Conservation (phyloP, 2,888 invertebrate species). For the Heliconius cydno region DNA sequence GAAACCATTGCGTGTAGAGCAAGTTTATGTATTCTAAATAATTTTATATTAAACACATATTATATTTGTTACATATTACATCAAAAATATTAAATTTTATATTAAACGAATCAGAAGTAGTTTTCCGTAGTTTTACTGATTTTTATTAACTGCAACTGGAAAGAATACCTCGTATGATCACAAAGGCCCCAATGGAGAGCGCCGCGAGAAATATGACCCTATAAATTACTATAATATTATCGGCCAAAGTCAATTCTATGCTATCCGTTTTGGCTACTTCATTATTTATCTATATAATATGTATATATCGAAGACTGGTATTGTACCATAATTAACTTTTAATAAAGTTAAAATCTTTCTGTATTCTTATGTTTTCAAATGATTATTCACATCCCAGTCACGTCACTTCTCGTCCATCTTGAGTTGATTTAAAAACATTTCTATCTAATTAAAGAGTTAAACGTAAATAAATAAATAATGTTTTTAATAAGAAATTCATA, state of each 20-base stretch:
- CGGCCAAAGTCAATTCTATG: conserved; percentile 47
- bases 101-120: not conserved
- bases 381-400: too few relatives aligned
- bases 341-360: too few relatives aligned
- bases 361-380: too few relatives aligned
- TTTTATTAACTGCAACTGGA: conserved; percentile 25
- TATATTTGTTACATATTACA: too few relatives aligned
- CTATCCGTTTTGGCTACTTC: conserved; percentile 46
- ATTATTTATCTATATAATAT: conserved; percentile 37
- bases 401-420: too few relatives aligned
- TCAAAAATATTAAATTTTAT: too few relatives aligned
- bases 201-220: conserved; percentile 50
- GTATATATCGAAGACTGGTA: not conserved
- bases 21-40: too few relatives aligned
- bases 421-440: too few relatives aligned
- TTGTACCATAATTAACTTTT: not conserved
- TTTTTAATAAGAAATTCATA: not conserved
- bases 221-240: conserved; percentile 51
- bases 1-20: too few relatives aligned
- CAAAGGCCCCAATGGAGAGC: conserved; percentile 45
- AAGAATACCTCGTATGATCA: conserved; percentile 42
- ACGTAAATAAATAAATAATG: conserved; percentile 2
- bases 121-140: conserved; percentile 3
- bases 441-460: not conserved
- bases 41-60: too few relatives aligned